Evolutionary conservation across 1,140 invertebrate species (phyloP).

Genomic region (Drosophila kanapiae): DNA sequence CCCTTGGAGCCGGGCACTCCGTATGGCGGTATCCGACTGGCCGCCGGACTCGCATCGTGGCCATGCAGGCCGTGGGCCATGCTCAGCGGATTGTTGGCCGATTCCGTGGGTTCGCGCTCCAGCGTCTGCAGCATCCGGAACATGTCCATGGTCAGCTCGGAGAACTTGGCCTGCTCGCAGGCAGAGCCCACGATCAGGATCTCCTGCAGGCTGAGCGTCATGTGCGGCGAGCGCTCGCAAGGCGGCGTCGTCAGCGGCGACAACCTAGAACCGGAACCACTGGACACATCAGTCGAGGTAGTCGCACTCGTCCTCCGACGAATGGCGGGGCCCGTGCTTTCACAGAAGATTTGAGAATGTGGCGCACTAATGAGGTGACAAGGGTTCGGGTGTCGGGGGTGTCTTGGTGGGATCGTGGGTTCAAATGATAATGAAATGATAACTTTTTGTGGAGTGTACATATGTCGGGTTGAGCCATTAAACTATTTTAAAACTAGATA

Average conservation of each 20-base stretch:
- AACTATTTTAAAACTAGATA: not conserved
- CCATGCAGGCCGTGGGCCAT: slow-evolving; percentile 86
- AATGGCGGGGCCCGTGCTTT: slow-evolving; percentile 85
- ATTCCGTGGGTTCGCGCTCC: slow-evolving; percentile 95
- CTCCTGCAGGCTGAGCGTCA: slow-evolving; percentile 96
- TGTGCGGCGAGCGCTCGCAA: slow-evolving; percentile 93
- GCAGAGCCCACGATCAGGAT: slow-evolving; percentile 97
- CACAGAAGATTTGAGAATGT: slow-evolving; percentile 85
- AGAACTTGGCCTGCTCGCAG: slow-evolving; percentile 98
- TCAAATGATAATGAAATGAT: slow-evolving; percentile 69
- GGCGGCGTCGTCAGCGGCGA: slow-evolving; percentile 94
- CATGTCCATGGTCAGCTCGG: slow-evolving; percentile 99
- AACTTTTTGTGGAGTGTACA: slow-evolving; percentile 44
- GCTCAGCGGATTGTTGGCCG: slow-evolving; percentile 85
- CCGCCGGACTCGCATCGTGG: slow-evolving; percentile 93
- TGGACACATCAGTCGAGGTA: slow-evolving; percentile 83
- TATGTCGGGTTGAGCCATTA: slow-evolving; percentile 18
- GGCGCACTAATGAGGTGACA: slow-evolving; percentile 82
- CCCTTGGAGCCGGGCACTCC: slow-evolving; percentile 87
- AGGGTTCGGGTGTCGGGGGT: slow-evolving; percentile 29
- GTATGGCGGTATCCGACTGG: slow-evolving; percentile 90
- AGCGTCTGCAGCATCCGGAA: slow-evolving; percentile 97
- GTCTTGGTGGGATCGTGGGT: slow-evolving; percentile 22
- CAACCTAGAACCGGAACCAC: slow-evolving; percentile 88
- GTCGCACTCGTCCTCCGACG: slow-evolving; percentile 76